Conservation (phyloP, 2,797 vertebrate species). For the Philypnodon macrostomus region DNA sequence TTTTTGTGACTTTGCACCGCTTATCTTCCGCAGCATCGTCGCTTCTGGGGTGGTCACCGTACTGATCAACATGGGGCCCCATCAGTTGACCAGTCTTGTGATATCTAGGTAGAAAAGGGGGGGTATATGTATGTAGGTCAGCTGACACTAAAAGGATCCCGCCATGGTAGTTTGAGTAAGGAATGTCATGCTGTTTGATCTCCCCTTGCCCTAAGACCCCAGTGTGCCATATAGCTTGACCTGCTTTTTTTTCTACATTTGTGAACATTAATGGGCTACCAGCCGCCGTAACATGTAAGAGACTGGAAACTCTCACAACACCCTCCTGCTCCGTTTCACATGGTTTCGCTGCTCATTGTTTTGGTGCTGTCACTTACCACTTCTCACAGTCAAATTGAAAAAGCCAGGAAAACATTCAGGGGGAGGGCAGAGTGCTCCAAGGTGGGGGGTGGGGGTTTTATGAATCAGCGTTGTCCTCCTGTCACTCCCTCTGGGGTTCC, state of each 20-base stretch:
- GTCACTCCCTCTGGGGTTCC: conserved; percentile 89
- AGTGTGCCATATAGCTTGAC: conserved; percentile 1
- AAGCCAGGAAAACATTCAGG: conserved; percentile 26
- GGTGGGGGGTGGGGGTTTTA: conserved; percentile 29
- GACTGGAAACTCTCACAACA: conserved; percentile 7
- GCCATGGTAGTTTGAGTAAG: conserved; percentile 46
- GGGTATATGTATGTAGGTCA: conserved; percentile 44
- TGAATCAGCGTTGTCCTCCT: conserved; percentile 76
- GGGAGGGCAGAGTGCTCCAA: not conserved
- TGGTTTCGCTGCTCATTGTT: conserved; percentile 14
- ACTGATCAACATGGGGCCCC: conserved; percentile 7
- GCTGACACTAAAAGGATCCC: conserved; percentile 42
- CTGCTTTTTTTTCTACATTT: conserved; percentile 20
- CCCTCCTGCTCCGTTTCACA: not conserved
- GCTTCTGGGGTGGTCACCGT: conserved; percentile 28
- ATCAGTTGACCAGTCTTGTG: conserved; percentile 72
- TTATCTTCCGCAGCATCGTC: conserved; percentile 6
- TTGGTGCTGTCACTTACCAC: not conserved
- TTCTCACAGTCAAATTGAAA: conserved; percentile 10
- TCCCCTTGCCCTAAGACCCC: conserved; percentile 17
- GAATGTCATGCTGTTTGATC: conserved; percentile 53
- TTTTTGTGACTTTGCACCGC: not conserved
- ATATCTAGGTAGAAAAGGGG: conserved; percentile 39
- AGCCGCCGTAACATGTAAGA: conserved; percentile 5
- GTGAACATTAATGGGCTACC: conserved; percentile 22